A percentile compares a stretch with the other conserved stretches of the same genome.
phyloP scores from a whole-genome alignment of 2,888 invertebrate species.

The Rhagium mordax region DNA sequence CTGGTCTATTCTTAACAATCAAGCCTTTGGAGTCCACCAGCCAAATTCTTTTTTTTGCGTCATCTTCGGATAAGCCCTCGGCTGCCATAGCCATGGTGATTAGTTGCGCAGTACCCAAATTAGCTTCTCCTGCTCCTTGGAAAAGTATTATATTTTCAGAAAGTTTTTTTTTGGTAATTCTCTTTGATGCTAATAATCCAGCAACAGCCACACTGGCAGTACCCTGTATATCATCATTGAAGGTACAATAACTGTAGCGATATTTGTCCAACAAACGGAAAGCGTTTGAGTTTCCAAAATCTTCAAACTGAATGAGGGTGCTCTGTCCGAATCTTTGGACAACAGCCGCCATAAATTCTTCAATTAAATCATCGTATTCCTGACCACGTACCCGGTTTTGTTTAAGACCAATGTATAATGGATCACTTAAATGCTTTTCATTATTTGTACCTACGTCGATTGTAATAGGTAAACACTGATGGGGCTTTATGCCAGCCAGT shows the following conservation, averaged over 20 bases:
- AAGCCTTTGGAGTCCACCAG: constrained; percentile 97
- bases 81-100: constrained; percentile 93
- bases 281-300: constrained; percentile 98
- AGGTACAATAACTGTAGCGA: constrained; percentile 90
- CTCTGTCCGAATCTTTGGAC: constrained; percentile 89
- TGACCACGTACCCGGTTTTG: constrained; percentile 88
- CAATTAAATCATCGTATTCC: constrained; percentile 93
- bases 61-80: constrained; percentile 82
- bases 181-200: constrained; percentile 90
- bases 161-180: constrained; percentile 86
- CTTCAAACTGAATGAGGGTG: constrained; percentile 94
- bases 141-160: constrained; percentile 89
- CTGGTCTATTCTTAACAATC: constrained; percentile 89
- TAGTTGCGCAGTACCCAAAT: constrained; percentile 89
- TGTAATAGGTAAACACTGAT: constrained; percentile 94
- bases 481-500: constrained; percentile 95
- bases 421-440: constrained; percentile 80
- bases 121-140: constrained; percentile 96
- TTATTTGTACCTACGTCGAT: constrained; percentile 96
- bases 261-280: constrained; percentile 94
- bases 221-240: constrained; percentile 97
- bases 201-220: constrained; percentile 94
- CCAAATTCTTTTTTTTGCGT: constrained; percentile 90
- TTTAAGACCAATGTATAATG: constrained; percentile 93
- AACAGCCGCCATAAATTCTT: constrained; percentile 97